Evolutionary conservation across 2,797 vertebrate genomes (phyloP).

Genomic region (Alosa sapidissima): DNA sequence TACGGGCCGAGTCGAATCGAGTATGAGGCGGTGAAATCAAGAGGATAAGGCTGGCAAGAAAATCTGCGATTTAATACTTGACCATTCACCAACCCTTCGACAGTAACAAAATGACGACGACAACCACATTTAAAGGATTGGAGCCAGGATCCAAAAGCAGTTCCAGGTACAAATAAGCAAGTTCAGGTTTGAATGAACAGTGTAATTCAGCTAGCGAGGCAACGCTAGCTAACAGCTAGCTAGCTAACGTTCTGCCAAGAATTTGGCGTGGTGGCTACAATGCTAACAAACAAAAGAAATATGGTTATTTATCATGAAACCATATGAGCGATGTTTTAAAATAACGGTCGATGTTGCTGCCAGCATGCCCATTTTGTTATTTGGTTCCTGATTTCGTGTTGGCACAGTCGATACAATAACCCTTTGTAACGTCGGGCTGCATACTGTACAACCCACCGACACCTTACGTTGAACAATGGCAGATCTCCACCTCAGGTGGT

Average conservation of each 20-base stretch:
- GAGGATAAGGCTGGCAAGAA: constrained; percentile 17
- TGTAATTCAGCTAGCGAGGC: not conserved
- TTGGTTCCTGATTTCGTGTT: not conserved
- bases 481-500: constrained; percentile 16
- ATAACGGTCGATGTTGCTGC: not conserved
- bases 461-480: constrained; percentile 13
- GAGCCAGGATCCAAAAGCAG: constrained; percentile 77
- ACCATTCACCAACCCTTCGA: not conserved
- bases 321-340: not conserved
- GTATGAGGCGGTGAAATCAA: constrained; percentile 64
- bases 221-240: not conserved
- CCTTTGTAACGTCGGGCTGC: constrained; percentile 18
- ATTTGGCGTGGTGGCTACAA: not conserved
- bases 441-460: not conserved
- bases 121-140: constrained; percentile 77
- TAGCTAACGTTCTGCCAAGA: constrained; percentile 4
- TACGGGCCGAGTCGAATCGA: constrained; percentile 54
- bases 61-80: not conserved
- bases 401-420: not conserved
- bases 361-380: not conserved
- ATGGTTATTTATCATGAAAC: not conserved
- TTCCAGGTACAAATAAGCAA: constrained; percentile 70
- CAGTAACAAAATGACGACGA: constrained; percentile 74
- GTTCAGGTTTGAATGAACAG: not conserved
- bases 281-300: not conserved